phyloP scores from a whole-genome alignment of 2,797 vertebrate species.

The Coreius guichenoti region DNA sequence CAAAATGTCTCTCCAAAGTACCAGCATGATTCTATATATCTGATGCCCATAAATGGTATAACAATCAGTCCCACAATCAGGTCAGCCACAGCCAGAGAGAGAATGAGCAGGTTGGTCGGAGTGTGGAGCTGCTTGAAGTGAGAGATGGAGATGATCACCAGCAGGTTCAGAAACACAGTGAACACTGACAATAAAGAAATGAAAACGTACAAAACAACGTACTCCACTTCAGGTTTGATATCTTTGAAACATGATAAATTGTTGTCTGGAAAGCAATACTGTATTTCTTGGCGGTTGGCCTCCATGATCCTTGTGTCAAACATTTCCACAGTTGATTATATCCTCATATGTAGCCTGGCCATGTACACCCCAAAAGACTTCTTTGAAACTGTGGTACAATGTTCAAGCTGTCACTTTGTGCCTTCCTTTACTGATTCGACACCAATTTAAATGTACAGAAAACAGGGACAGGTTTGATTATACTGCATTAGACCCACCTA shows the following conservation, averaged over 20 bases:
- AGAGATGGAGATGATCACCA: conserved; percentile 15
- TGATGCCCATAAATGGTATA: conserved; percentile 72
- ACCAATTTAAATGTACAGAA: not conserved
- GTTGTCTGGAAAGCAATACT: conserved; percentile 5
- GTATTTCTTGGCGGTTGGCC: not conserved
- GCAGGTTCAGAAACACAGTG: not conserved
- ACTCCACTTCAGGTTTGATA: conserved; percentile 1
- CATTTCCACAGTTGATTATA: not conserved
- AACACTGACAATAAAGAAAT: not conserved
- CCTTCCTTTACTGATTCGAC: too few species aligned
- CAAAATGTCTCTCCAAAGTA: conserved; percentile 68
- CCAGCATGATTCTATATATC: conserved; percentile 77
- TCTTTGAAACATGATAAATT: conserved; percentile 31
- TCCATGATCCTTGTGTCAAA: not conserved
- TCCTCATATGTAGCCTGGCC: not conserved
- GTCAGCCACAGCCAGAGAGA: conserved; percentile 65
- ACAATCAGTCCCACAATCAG: conserved; percentile 77
- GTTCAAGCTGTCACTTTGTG: not conserved
- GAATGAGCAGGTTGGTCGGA: not conserved
- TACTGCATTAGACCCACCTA: not conserved
- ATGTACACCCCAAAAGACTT: not conserved
- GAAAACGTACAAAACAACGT: not conserved
- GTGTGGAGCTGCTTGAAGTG: conserved; percentile 12
- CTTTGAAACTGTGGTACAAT: not conserved
- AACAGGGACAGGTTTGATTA: not conserved